Conservation (phyloP, 2,888 invertebrate genomes). For the Nyleta sp. region DNA sequence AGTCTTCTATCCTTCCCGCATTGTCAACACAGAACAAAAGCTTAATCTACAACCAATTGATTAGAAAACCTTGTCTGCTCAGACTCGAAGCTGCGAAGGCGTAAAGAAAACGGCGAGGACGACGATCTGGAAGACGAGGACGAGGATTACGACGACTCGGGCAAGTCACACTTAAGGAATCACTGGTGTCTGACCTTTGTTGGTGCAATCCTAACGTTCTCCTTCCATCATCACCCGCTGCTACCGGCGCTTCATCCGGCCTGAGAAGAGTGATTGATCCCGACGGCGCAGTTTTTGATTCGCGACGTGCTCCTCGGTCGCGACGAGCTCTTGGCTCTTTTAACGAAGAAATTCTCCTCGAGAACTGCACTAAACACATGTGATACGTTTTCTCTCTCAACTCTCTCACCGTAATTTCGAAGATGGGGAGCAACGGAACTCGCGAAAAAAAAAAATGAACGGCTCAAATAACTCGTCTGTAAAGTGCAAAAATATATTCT, state of each 20-base stretch:
- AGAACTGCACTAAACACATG: constrained; percentile 62
- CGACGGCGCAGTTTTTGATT: constrained; percentile 49
- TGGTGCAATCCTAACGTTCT: constrained; percentile 70
- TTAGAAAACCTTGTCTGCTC: constrained; percentile 66
- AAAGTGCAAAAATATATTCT: constrained; percentile 59
- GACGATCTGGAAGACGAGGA: constrained; percentile 73
- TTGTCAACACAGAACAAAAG: not conserved
- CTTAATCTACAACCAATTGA: constrained; percentile 24
- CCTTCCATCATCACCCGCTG: constrained; percentile 75
- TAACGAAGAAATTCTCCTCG: constrained; percentile 51
- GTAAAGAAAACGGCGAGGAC: constrained; percentile 73
- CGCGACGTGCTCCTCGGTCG: constrained; percentile 55
- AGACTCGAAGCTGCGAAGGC: constrained; percentile 77
- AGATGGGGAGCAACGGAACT: constrained; percentile 44
- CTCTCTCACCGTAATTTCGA: constrained; percentile 53
- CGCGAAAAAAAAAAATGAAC: constrained; percentile 36
- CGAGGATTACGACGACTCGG: constrained; percentile 75
- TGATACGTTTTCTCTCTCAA: constrained; percentile 60
- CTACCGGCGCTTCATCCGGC: constrained; percentile 75
- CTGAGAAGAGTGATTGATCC: constrained; percentile 66
- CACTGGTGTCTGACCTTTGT: constrained; percentile 68
- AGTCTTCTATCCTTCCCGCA: constrained; percentile 31
- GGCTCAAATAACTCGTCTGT: constrained; percentile 59
- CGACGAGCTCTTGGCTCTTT: constrained; percentile 58
- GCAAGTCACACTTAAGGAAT: constrained; percentile 67